These are phyloP conservation scores for Andricus quercusramuli DNA, from an alignment of 2,888 invertebrate species.

Conservation along the genomic window DNA sequence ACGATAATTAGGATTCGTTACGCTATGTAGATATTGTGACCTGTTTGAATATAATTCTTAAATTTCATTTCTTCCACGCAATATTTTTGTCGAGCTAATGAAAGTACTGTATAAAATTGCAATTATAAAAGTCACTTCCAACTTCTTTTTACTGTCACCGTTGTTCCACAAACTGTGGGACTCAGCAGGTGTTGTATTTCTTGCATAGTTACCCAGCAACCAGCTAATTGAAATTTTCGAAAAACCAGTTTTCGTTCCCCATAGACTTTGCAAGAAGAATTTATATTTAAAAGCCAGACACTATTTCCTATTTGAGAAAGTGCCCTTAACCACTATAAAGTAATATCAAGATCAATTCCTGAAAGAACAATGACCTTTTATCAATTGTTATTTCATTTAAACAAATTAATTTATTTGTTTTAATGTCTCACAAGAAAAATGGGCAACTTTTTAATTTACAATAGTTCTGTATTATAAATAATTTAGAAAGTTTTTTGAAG, in stretches of 20 bases:
- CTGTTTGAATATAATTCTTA: constrained; percentile 14
- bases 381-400: too few species aligned
- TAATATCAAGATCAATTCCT: background rate
- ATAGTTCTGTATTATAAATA: too few species aligned
- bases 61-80: constrained; percentile 6
- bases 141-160: constrained; percentile 30
- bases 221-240: constrained; percentile 40
- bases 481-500: too few species aligned
- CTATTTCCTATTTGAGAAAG: constrained; percentile 32
- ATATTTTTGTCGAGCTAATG: constrained; percentile 17
- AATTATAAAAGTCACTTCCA: constrained; percentile 32
- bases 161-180: constrained; percentile 31
- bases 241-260: constrained; percentile 38
- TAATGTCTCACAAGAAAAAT: too few species aligned
- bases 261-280: constrained; percentile 19
- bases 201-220: constrained; percentile 32
- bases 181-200: constrained; percentile 40
- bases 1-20: constrained; percentile 16
- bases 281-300: constrained; percentile 28
- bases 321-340: background rate
- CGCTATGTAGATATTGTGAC: background rate
- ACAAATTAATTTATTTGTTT: too few species aligned
- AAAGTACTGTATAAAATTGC: constrained; percentile 18
- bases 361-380: too few species aligned
- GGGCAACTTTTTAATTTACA: too few species aligned